Base-by-base conservation (phyloP, 1,140 invertebrate species). In the Drosophila biarmipes region DNA sequence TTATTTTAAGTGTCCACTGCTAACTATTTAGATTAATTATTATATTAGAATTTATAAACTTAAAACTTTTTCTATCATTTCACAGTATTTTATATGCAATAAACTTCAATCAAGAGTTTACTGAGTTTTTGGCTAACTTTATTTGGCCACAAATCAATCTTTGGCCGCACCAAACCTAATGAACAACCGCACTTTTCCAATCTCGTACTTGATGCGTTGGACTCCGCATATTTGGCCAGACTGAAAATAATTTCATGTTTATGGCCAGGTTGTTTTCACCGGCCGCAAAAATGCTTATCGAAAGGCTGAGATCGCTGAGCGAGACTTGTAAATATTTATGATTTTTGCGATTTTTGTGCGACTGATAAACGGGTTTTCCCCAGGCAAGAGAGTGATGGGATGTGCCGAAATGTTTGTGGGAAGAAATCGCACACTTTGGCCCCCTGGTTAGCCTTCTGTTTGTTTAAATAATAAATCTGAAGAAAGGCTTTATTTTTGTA, bases 311-410 rank as follows among this genome's bases (percentile, higher is more conserved):
- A 82, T 84, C 80, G 72, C 56, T 27, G 21, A 17, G 37, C 42
- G 53, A 51, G 34, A 58, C 64, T 75, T 69, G 64, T 84, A 84
- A 84, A 84, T 84, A 85, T 84, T 84, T 84, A 84, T 85, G 80
- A 84, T 75, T 57, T 81, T 77, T 68, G 69, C 29, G 42, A 53
- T 35, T 68, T 51, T 57, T 62, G 52, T 69, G 59, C 17, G 27
- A n/a, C 11, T 19, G 42, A 48, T 37, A 71, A 71, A 71, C 67
- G 27, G 15, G 67, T 71, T 71, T 69, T 31, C 24, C 34, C 2
- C 14, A 21, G 7, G 17, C 11, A n/a, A 49, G 6, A 29, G 24
- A 38, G 29, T 31, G 29, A 8, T 24, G 37, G n/a, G 35, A 67
- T 66, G 61, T 67, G 63, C 45, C 59, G 52, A 67, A 51, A 66